These are phyloP conservation scores for Drosophila ambigua DNA, from an alignment of 1,140 invertebrate species.

Conservation along the genomic window DNA sequence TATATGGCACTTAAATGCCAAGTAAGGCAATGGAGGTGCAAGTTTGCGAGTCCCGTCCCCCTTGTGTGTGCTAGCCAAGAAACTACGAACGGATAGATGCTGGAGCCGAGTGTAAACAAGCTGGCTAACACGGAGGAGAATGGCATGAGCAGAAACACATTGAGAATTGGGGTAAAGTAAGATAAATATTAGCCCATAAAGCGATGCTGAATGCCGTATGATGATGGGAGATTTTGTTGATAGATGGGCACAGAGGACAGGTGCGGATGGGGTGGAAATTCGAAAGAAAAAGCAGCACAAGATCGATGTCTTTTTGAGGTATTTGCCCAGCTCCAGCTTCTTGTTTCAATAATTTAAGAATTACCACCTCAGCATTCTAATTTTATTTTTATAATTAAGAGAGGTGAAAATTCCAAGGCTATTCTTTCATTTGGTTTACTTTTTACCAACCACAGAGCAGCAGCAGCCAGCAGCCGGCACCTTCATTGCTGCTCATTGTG, in stretches of 20 bases:
- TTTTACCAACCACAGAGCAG: slow-evolving; percentile 11
- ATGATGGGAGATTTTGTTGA: neutral
- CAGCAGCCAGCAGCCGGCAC: neutral
- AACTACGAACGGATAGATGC: neutral
- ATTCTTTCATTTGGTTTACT: slow-evolving; percentile 4
- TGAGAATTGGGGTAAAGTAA: slow-evolving; percentile 41
- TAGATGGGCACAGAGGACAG: too few species aligned
- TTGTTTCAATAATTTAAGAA: too few species aligned
- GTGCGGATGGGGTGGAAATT: too few species aligned
- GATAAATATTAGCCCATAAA: slow-evolving; percentile 43
- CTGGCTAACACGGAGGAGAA: slow-evolving; percentile 12
- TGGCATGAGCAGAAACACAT: slow-evolving; percentile 46
- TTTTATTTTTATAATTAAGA: too few species aligned
- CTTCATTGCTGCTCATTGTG: slow-evolving; percentile 22
- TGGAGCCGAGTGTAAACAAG: slow-evolving; percentile 46
- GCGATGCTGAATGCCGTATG: slow-evolving; percentile 3
- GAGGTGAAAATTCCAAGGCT: neutral
- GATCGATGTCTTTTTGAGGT: too few species aligned
- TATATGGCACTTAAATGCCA: slow-evolving; percentile 60
- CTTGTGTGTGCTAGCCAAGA: slow-evolving; percentile 18
- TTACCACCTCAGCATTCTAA: too few species aligned
- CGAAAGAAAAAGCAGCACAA: too few species aligned
- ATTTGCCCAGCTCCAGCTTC: too few species aligned
- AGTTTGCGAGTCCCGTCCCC: neutral
- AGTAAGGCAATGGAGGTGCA: slow-evolving; percentile 21